Percentiles rank a stretch among this genome's conserved stretches.
Conservation (phyloP, 37 sponge, comb jelly and placozoan species). For the Beroe forskalii region DNA sequence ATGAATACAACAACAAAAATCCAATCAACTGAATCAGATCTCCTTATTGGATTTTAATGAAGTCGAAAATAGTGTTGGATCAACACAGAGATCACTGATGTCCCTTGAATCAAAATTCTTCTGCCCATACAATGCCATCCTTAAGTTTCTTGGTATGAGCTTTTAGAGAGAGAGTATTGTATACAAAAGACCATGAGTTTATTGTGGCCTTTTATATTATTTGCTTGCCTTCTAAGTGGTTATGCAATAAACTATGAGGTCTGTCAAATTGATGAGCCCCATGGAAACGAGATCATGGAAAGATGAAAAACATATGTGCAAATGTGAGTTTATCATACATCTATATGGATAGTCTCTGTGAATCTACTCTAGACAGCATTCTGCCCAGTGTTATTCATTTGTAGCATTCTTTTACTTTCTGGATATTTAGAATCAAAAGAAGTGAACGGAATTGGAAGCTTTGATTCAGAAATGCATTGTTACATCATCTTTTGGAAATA, state of each 20-base stretch:
- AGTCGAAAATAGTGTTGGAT: slow-evolving; percentile 5
- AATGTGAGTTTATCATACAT: slow-evolving; percentile 48
- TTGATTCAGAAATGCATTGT: slow-evolving; percentile 55
- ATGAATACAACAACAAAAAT: slow-evolving; percentile 26
- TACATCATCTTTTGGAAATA: slow-evolving; percentile 33
- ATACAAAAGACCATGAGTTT: slow-evolving; percentile 18
- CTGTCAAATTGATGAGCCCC: slow-evolving; percentile 23
- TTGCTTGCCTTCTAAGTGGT: slow-evolving; percentile 15
- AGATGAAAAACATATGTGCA: slow-evolving; percentile 14
- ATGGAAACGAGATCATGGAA: slow-evolving; percentile 1
- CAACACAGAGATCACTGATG: slow-evolving; percentile 4
- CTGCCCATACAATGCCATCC: slow-evolving; percentile 47
- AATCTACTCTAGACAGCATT: slow-evolving; percentile 35
- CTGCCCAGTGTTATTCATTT: slow-evolving; percentile 19
- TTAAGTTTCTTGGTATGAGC: slow-evolving; percentile 62
- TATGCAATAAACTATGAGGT: slow-evolving; percentile 54
- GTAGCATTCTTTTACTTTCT: slow-evolving; percentile 11
- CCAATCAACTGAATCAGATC: too few relatives aligned
- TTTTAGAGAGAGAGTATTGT: slow-evolving; percentile 37
- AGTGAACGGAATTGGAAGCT: slow-evolving; percentile 41
- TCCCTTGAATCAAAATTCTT: slow-evolving; percentile 29
- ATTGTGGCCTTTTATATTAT: slow-evolving; percentile 30
- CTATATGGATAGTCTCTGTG: slow-evolving; percentile 58
- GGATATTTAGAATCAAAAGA: background rate
- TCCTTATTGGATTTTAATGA: too few relatives aligned